Base-by-base conservation (phyloP, 2,113 vertebrate genomes). In the Solea senegalensis region DNA sequence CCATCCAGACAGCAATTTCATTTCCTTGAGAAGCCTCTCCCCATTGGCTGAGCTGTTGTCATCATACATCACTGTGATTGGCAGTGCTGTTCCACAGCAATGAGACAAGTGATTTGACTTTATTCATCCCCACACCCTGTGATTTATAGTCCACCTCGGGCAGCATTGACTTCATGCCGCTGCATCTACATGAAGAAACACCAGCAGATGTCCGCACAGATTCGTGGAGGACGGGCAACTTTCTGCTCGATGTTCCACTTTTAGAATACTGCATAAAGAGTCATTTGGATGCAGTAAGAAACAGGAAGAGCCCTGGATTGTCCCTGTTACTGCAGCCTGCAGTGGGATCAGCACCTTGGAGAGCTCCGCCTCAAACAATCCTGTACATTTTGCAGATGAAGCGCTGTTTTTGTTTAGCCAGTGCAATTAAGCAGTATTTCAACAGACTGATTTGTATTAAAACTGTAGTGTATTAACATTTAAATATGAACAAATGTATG, bases 261-360 rank as follows among this genome's bases (percentile, higher is more conserved):
- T 50, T 8, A 50, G 6, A 50, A n/a, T 50, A 50, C 49, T 50
- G 49, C 49, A 7, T 11, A 8, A 1, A 12, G n/a, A 50, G 53
- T 27, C 7, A n/a, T 34, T 28, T 1, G 13, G 45, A 48, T 48
- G 34, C 34, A 34, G 5, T 2, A 34, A 21, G 41, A 62, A 28
- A 28, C 12, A 48, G 8, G 1, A 0, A 48, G 28, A 3, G 44
- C 34, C 13, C 11, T 7, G 69, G 44, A 41, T 1, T 13, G 61
- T 57, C 16, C 46, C 10, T 27, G 8, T n/a, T 8, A 14, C 49
- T 21, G 26, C 26, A 14, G 16, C 56, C 40, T 21, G 26, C 59
- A 48, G 49, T 26, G 26, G 60, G 15, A 54, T 74, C 8, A 39
- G 49, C 65, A 74, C 60, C 71, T 69, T 55, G 73, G 65, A 69